These are phyloP conservation scores for Lasioglossum pauxillum DNA, from an alignment of 2,888 invertebrate species.

Conservation along the genomic window DNA sequence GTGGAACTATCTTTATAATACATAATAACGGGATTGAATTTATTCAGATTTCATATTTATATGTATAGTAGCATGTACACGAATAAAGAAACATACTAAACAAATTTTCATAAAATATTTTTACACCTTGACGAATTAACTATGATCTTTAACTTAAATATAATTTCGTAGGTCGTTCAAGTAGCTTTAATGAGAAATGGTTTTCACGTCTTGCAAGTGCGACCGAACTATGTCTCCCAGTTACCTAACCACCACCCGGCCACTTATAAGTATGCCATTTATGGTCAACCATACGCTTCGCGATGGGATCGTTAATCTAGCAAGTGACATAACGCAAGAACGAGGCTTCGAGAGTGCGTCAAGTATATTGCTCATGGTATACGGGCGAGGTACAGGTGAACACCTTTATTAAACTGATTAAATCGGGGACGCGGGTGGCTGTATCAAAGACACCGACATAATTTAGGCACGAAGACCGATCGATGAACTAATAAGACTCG, in stretches of 20 bases:
- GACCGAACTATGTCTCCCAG: not conserved
- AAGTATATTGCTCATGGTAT: slow-evolving; percentile 38
- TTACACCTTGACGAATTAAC: not conserved
- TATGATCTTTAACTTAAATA: too few species aligned
- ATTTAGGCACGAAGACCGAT: slow-evolving; percentile 3
- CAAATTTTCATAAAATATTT: not conserved
- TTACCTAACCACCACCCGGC: slow-evolving; percentile 28
- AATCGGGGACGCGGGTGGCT: slow-evolving; percentile 31
- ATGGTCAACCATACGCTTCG: slow-evolving; percentile 22
- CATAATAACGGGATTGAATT: too few species aligned
- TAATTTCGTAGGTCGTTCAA: not conserved
- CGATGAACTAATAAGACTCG: slow-evolving; percentile 1
- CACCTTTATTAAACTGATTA: slow-evolving; percentile 53
- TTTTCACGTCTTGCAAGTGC: not conserved
- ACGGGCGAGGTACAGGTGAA: slow-evolving; percentile 40
- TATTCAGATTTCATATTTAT: too few species aligned
- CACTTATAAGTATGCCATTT: slow-evolving; percentile 48
- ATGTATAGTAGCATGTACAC: too few species aligned
- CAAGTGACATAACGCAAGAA: slow-evolving; percentile 42
- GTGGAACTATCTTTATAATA: too few species aligned
- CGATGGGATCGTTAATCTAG: slow-evolving; percentile 45
- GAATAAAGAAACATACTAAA: too few species aligned
- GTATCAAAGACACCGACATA: slow-evolving; percentile 32
- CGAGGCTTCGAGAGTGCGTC: slow-evolving; percentile 33
- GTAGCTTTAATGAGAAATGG: not conserved